Evolutionary conservation across 2,888 invertebrate species (phyloP).

Genomic region (Pecten maximus): DNA sequence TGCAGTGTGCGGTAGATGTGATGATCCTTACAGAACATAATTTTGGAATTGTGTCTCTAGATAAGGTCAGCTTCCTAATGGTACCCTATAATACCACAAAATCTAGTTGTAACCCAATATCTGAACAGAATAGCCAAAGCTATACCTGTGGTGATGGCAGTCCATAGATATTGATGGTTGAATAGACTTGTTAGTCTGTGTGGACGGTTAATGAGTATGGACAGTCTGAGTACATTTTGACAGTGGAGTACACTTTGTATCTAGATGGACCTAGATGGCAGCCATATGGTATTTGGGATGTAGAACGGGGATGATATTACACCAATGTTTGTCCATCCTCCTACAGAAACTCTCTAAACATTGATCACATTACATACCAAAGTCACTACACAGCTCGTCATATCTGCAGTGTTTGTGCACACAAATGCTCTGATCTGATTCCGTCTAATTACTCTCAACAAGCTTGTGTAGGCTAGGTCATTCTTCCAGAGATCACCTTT

Average conservation of each 20-base stretch:
- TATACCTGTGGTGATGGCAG: too few species aligned
- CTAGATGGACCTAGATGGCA: not conserved
- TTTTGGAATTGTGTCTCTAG: not conserved
- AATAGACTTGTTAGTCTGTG: not conserved
- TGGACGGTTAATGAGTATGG: not conserved
- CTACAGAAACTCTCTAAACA: not conserved
- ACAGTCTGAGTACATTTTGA: not conserved
- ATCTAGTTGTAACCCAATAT: not conserved
- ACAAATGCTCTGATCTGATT: not conserved
- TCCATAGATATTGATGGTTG: too few species aligned
- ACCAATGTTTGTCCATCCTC: not conserved
- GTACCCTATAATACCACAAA: not conserved
- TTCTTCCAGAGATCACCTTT: slow-evolving; percentile 8
- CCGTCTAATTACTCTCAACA: not conserved
- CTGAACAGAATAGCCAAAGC: not conserved
- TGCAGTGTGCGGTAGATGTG: not conserved
- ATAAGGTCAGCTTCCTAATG: not conserved
- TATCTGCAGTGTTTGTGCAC: slow-evolving; percentile 26
- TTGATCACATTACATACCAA: not conserved
- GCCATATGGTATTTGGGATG: not conserved
- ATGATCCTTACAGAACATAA: not conserved
- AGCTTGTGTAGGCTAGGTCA: slow-evolving; percentile 1
- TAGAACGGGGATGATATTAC: not conserved
- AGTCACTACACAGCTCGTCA: not conserved
- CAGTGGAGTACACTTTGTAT: not conserved